These are phyloP conservation scores for Chrysodeixis includens DNA, from an alignment of 2,888 invertebrate species.

Conservation along the genomic window DNA sequence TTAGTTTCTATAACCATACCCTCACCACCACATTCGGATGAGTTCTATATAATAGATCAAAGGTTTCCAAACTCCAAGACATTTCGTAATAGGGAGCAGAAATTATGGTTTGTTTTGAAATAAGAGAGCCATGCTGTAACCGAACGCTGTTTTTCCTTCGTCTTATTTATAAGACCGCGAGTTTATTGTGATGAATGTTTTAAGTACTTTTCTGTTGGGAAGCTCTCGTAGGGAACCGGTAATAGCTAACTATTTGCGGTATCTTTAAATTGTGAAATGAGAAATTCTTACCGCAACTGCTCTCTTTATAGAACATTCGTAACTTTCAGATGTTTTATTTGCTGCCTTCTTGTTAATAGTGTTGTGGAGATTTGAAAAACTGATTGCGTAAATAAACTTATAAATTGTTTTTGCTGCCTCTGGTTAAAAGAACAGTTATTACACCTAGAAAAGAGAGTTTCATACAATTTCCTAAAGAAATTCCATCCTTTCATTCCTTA, in stretches of 20 bases:
- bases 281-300: not conserved
- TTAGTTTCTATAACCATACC: constrained; percentile 13
- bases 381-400: too few relatives aligned
- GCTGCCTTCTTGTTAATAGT: too few relatives aligned
- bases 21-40: constrained; percentile 21
- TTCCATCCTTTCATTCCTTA: too few relatives aligned
- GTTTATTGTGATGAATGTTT: not conserved
- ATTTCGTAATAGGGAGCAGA: constrained; percentile 41
- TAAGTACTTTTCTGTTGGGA: not conserved
- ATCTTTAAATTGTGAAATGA: not conserved
- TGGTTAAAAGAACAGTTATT: too few relatives aligned
- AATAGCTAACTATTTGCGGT: not conserved
- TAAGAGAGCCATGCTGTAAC: constrained; percentile 5
- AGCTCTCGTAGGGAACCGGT: not conserved
- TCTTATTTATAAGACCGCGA: not conserved
- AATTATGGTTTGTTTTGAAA: constrained; percentile 39
- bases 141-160: not conserved
- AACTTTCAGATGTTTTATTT: not conserved
- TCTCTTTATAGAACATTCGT: too few relatives aligned
- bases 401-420: too few relatives aligned
- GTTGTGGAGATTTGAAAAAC: too few relatives aligned
- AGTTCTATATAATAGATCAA: constrained; percentile 49
- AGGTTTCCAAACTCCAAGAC: constrained; percentile 29
- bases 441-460: too few relatives aligned
- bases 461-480: too few relatives aligned